Evolutionary conservation across 2,113 vertebrate genomes (phyloP).

Genomic region (Campylomormyrus tamandua): DNA sequence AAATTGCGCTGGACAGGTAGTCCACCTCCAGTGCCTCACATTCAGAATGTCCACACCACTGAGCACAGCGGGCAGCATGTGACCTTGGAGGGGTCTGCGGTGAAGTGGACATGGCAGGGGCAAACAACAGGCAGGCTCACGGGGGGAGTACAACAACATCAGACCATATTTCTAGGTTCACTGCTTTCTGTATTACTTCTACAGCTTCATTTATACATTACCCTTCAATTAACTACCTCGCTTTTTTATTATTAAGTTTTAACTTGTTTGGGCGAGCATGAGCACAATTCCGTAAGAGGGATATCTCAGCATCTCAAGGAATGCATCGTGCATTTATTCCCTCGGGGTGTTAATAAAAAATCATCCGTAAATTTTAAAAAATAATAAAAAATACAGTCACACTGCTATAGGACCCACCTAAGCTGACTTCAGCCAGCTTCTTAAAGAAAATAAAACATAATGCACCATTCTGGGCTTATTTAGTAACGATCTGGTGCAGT

Average conservation of each 20-base stretch:
- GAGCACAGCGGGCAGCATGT: neutral
- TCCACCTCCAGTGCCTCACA: neutral
- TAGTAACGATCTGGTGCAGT: neutral
- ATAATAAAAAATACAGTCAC: neutral
- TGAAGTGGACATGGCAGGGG: slow-evolving; percentile 5
- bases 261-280: neutral
- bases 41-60: neutral
- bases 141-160: neutral
- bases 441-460: neutral
- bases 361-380: neutral
- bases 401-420: neutral
- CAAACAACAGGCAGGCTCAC: neutral
- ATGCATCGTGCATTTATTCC: neutral
- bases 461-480: neutral
- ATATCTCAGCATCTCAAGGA: neutral
- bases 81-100: neutral
- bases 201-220: neutral
- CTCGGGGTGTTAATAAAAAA: neutral
- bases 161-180: neutral
- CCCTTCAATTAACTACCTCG: neutral
- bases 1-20: neutral
- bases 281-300: neutral
- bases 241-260: neutral
- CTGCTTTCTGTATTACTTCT: neutral
- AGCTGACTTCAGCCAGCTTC: neutral